Evolutionary conservation across 2,113 vertebrate species (phyloP), one percentile per base, ranked within the genome.

Genomic region (Ctenodactylus gundi): DNA sequence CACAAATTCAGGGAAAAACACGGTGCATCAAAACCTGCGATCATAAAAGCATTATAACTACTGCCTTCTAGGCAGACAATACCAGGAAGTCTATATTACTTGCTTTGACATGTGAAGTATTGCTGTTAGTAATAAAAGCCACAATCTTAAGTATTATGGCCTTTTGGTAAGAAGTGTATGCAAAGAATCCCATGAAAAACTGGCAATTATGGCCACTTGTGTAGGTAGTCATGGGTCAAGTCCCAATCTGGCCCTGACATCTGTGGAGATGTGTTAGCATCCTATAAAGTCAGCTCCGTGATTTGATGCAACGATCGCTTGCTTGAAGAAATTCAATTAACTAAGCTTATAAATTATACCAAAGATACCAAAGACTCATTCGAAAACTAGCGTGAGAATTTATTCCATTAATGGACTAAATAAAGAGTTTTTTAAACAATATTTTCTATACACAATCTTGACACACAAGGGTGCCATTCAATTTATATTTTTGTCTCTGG

Each of bases 261-360:
- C 62, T 85, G 10, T 83, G 73, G 73, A 86, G 92, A 81, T 77
- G 82, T 29, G 3, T 68, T 31, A 51, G n/a, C 18, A 46, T 64
- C 15, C 20, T 17, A 1, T 62, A 80, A 81, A 93, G 25, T 9
- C 23, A 88, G n/a, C 13, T 18, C 21, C 53, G 14, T 36, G n/a
- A 75, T 75, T 58, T 96, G 83, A 70, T 82, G 34, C 23, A 75
- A 68, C 81, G 36, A 80, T 83, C 80, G 18, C 75, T 95, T 92
- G 58, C 93, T 80, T 90, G 86, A 91, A 85, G 18, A n/a, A 88
- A 84, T 83, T 93, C 83, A 85, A 88, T 85, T 85, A 70, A 36
- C 34, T 77, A 73, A 92, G 21, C 14, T 92, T 83, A 8, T 27
- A 75, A 92, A 92, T 85, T 82, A n/a, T 92, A 87, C 41, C 57